These are phyloP conservation scores for Sycophaga agraensis DNA, from an alignment of 1,140 invertebrate species.

Conservation along the genomic window DNA sequence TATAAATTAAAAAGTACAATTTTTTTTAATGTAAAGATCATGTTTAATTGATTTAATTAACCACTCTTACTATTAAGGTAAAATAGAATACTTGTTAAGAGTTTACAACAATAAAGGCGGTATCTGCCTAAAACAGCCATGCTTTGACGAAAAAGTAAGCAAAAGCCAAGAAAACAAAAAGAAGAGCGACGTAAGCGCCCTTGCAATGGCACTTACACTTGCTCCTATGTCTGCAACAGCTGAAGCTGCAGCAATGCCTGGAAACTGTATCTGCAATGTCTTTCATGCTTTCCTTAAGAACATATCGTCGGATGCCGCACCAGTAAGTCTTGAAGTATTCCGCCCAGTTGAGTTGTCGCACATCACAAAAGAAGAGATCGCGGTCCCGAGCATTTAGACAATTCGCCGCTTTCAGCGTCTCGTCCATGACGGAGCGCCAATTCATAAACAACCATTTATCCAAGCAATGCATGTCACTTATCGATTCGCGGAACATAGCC, in stretches of 20 bases:
- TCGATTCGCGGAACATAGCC: conserved; percentile 1
- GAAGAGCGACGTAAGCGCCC: not conserved
- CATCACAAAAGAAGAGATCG: conserved; percentile 63
- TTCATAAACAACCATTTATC: too few species aligned
- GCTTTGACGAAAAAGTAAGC: too few species aligned
- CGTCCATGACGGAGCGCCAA: too few species aligned
- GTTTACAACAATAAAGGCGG: too few species aligned
- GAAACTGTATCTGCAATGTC: not conserved
- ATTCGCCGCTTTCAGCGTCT: conserved; percentile 55
- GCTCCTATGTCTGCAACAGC: not conserved
- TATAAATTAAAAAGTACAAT: too few species aligned
- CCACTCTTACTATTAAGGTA: too few species aligned
- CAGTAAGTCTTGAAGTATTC: conserved; percentile 63
- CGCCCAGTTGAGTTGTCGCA: conserved; percentile 62
- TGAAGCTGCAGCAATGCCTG: not conserved
- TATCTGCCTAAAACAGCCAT: too few species aligned
- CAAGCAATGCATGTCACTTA: conserved; percentile 34
- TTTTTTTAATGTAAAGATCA: too few species aligned
- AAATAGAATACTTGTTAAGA: too few species aligned
- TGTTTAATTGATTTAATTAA: too few species aligned
- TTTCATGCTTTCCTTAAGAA: not conserved
- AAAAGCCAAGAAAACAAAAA: too few species aligned
- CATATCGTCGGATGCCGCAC: conserved; percentile 60
- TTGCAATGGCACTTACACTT: not conserved
- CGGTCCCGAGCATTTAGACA: conserved; percentile 61